Evolutionary conservation across 2,113 vertebrate genomes (phyloP).

Genomic region (Fulmarus glacialis): DNA sequence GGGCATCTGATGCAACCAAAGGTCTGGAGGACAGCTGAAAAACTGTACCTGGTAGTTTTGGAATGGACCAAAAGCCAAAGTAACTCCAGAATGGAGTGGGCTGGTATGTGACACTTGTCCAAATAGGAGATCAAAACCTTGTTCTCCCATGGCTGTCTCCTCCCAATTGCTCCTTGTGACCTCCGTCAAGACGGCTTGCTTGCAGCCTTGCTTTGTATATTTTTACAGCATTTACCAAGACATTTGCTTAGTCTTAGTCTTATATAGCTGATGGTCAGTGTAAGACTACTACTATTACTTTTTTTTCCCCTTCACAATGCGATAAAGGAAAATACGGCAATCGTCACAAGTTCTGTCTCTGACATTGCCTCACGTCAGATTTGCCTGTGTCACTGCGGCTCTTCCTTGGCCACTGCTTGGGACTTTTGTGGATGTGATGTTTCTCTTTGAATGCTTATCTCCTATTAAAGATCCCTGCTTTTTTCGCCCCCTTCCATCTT

Average conservation of each 20-base stretch:
- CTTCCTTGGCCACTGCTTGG: not conserved
- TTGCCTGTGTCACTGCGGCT: not conserved
- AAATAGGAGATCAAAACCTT: not conserved
- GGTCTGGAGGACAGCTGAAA: not conserved
- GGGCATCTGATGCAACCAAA: not conserved
- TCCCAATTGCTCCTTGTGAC: not conserved
- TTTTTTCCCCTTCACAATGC: not conserved
- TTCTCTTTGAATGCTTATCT: not conserved
- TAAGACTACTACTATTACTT: not conserved
- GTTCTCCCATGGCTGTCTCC: not conserved
- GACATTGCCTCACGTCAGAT: rapidly evolving
- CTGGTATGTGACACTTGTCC: not conserved
- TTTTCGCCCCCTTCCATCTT: not conserved
- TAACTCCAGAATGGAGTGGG: not conserved
- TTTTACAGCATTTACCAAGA: not conserved
- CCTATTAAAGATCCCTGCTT: not conserved
- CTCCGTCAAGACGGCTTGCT: not conserved
- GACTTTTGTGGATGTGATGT: not conserved
- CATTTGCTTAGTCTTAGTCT: not conserved
- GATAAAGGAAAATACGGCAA: rapidly evolving
- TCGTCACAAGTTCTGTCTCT: not conserved
- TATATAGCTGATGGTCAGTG: not conserved
- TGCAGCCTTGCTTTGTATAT: not conserved
- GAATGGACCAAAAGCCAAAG: not conserved
- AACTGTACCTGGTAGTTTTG: not conserved